A percentile compares a stretch with the other conserved stretches of the same genome.
Conservation (phyloP, 2,113 vertebrate species). For the Dipodomys merriami region DNA sequence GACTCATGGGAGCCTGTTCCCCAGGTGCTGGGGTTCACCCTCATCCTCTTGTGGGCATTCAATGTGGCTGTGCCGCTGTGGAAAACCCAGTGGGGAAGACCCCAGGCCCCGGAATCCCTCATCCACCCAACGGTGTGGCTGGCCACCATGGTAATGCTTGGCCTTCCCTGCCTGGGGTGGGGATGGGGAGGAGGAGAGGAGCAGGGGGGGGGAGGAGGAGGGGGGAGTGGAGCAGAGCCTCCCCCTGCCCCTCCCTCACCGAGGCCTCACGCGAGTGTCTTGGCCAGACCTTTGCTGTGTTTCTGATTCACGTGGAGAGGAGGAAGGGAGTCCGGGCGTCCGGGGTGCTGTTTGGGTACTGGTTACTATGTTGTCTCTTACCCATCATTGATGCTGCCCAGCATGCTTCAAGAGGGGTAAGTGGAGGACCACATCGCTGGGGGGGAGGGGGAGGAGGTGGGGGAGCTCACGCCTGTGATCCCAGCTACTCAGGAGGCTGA, state of each 20-base stretch:
- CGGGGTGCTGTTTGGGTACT: constrained; percentile 92
- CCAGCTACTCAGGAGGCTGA: too few species aligned
- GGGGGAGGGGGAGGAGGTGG: too few species aligned
- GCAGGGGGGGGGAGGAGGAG: too few species aligned
- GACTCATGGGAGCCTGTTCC: constrained; percentile 17
- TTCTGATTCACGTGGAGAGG: constrained; percentile 92
- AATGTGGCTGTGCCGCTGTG: constrained; percentile 78
- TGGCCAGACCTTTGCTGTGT: constrained; percentile 89
- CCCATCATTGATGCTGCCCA: constrained; percentile 87
- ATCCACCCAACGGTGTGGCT: constrained; percentile 81
- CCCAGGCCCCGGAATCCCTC: constrained; percentile 69
- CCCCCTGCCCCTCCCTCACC: rapidly evolving
- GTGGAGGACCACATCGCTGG: constrained; percentile 63
- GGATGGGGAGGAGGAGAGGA: too few species aligned
- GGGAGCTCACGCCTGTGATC: too few species aligned
- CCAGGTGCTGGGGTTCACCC: constrained; percentile 82
- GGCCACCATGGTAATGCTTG: constrained; percentile 82
- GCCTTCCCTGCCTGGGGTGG: background rate
- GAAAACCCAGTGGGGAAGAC: constrained; percentile 79
- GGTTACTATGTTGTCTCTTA: constrained; percentile 91
- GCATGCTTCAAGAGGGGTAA: constrained; percentile 88
- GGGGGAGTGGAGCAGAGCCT: rapidly evolving
- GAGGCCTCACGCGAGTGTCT: background rate
- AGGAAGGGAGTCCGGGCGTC: constrained; percentile 92
- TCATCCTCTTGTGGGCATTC: constrained; percentile 80